A percentile compares a stretch with the other conserved stretches of the same genome.
These are phyloP conservation scores for Drymodes brunneopygia DNA, from an alignment of 2,113 vertebrate species.

Conservation along the genomic window DNA sequence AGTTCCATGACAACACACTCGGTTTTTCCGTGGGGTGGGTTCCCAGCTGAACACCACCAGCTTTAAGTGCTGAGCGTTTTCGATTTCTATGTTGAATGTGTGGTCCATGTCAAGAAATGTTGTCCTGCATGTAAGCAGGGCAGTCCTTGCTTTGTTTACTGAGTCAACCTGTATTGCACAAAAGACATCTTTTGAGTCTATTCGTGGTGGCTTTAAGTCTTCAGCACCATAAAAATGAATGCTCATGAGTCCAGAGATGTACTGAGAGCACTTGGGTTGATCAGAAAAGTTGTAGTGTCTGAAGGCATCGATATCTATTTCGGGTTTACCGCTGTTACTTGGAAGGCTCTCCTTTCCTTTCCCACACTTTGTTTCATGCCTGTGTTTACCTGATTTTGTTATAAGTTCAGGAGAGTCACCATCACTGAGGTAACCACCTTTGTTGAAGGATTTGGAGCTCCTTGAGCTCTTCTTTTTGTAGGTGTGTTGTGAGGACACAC, in stretches of 20 bases:
- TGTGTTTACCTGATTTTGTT: constrained; percentile 87
- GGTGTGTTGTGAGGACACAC: constrained; percentile 86
- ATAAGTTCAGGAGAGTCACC: constrained; percentile 94
- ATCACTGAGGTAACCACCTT: constrained; percentile 95
- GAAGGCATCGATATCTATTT: constrained; percentile 93
- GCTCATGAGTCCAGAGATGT: constrained; percentile 95
- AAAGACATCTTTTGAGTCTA: constrained; percentile 94
- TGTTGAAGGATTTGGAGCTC: constrained; percentile 87
- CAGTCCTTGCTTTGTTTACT: constrained; percentile 94
- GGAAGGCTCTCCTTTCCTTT: constrained; percentile 74
- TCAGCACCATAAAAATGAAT: constrained; percentile 96
- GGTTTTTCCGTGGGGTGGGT: constrained; percentile 85
- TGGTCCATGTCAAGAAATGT: constrained; percentile 97
- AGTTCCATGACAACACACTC: constrained; percentile 93
- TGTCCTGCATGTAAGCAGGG: constrained; percentile 90
- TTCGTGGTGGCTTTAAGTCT: constrained; percentile 91
- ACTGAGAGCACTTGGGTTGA: constrained; percentile 92
- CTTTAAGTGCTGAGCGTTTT: constrained; percentile 96
- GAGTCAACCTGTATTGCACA: constrained; percentile 98
- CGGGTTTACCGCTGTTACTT: constrained; percentile 73
- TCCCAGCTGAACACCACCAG: constrained; percentile 98
- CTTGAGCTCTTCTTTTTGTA: constrained; percentile 83
- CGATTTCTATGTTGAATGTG: constrained; percentile 97
- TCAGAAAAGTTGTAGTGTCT: constrained; percentile 93
- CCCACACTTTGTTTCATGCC: constrained; percentile 75